Base-by-base conservation (phyloP, 1,140 invertebrate genomes). In the Apis laboriosa region DNA sequence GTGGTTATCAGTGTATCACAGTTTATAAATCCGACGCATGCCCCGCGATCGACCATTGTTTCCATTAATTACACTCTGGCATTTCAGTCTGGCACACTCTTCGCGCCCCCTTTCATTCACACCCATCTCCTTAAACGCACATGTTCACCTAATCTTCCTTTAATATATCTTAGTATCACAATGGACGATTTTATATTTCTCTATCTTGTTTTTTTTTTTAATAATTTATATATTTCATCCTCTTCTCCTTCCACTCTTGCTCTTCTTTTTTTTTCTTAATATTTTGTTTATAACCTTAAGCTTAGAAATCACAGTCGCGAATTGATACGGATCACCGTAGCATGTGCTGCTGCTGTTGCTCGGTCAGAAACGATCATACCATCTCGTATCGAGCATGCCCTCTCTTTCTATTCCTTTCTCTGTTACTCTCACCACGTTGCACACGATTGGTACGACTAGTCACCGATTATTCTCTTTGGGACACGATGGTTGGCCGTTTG, bases 291-390 rank as follows among this genome's bases (percentile, higher is more conserved):
- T 63, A 91, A 86, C 67, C 90, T 88, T 91, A 91, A 86, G 83
- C 80, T 88, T 89, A 90, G 75, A 88, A 87, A 91, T 92, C 91
- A 92, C 91, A 92, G 91, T 91, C 85, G 89, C 87, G 86, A 90
- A 84, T 89, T 89, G 88, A 89, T 89, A 88, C 80, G 80, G 75
- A 85, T 85, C 80, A 28, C 74, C 81, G 76, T 81, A 81, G 80
- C 80, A 68, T 81, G 80, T 78, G 68, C 77, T 53, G 77, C 67
- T 80, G 82, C 68, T 73, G 75, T 60, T 71, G 80, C 61, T 80
- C 74, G 49, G 56, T 53, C 55, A 21, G 56, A 77, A 77, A 76
- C 71, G 55, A 81, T 34, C 63, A 67, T 72, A 53, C 72, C 55
- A 53, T 15, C 72, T 76, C 70, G 78, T 80, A 71, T 72, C 21